These are phyloP conservation scores for Brotula barbata DNA, from an alignment of 2,797 vertebrate species.

Conservation along the genomic window DNA sequence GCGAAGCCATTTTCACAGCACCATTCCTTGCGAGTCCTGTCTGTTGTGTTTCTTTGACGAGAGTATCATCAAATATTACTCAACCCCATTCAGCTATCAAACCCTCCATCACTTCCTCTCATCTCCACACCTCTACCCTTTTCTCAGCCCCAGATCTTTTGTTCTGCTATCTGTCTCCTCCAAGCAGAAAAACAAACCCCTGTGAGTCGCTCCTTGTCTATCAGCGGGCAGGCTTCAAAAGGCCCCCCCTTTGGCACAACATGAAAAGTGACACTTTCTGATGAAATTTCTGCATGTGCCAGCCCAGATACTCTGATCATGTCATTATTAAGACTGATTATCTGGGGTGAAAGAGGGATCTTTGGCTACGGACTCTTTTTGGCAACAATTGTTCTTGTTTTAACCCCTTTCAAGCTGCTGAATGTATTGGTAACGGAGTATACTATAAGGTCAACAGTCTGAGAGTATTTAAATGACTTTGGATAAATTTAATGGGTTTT, in stretches of 20 bases:
- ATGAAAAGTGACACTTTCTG: constrained; percentile 52
- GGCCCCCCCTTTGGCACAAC: constrained; percentile 26
- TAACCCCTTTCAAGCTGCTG: too few relatives aligned
- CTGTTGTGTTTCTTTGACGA: not conserved
- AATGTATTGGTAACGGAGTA: too few relatives aligned
- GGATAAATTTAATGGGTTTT: too few relatives aligned
- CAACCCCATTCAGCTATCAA: constrained; percentile 41
- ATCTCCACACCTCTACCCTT: constrained; percentile 46
- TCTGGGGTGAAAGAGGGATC: constrained; percentile 21
- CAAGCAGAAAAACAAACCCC: constrained; percentile 5
- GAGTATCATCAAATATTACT: constrained; percentile 25
- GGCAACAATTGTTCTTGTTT: too few relatives aligned
- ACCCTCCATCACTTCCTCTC: constrained; percentile 36
- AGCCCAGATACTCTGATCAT: constrained; percentile 33
- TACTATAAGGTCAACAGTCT: too few relatives aligned
- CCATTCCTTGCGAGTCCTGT: constrained; percentile 12
- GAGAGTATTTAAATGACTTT: too few relatives aligned
- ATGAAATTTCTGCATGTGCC: constrained; percentile 32
- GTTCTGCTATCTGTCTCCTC: constrained; percentile 37
- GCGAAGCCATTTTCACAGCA: constrained; percentile 22
- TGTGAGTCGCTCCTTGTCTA: constrained; percentile 11
- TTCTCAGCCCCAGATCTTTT: constrained; percentile 28
- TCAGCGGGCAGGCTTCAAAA: constrained; percentile 47
- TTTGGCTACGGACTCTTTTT: not conserved
- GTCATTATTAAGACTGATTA: constrained; percentile 42